These are phyloP conservation scores for Catostylus mosaicus DNA, from an alignment of 30 jellyfish, hydroid and myxozoan species.

Conservation along the genomic window DNA sequence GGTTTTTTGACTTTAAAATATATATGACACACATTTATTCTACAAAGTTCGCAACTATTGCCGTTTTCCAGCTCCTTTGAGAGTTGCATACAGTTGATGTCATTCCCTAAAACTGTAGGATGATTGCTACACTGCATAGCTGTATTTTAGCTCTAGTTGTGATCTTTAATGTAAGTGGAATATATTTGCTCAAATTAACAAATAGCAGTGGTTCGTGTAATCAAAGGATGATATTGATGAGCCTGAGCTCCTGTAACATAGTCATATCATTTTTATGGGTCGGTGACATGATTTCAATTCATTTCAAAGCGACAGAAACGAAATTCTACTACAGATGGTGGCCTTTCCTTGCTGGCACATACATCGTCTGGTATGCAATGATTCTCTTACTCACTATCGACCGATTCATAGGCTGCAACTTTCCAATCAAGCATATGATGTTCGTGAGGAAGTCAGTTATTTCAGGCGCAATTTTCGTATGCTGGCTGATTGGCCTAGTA, in stretches of 20 bases:
- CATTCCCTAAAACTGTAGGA: background rate
- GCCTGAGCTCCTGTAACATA: background rate
- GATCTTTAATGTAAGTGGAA: background rate
- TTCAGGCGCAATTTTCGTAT: background rate
- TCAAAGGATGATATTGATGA: slow-evolving; percentile 4
- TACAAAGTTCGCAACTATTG: too few species aligned
- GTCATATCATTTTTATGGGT: background rate
- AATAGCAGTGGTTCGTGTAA: background rate
- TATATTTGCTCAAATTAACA: background rate
- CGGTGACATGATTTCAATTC: background rate
- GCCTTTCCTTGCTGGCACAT: slow-evolving; percentile 18
- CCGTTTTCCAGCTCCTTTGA: too few species aligned
- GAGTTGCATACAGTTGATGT: background rate
- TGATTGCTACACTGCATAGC: background rate
- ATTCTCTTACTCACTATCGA: slow-evolving; percentile 20
- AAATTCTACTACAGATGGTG: slow-evolving; percentile 12
- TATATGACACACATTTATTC: too few species aligned
- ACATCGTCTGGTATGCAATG: slow-evolving; percentile 27
- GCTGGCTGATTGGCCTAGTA: slow-evolving; percentile 1
- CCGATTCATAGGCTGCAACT: slow-evolving; percentile 47
- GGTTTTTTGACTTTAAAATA: too few species aligned
- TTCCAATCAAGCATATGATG: slow-evolving; percentile 27
- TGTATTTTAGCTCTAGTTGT: slow-evolving; percentile 6
- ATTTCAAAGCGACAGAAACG: background rate
- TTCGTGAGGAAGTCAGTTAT: background rate